phyloP scores from a whole-genome alignment of 2,888 invertebrate genomes.

The Chrysomela aeneicollis region DNA sequence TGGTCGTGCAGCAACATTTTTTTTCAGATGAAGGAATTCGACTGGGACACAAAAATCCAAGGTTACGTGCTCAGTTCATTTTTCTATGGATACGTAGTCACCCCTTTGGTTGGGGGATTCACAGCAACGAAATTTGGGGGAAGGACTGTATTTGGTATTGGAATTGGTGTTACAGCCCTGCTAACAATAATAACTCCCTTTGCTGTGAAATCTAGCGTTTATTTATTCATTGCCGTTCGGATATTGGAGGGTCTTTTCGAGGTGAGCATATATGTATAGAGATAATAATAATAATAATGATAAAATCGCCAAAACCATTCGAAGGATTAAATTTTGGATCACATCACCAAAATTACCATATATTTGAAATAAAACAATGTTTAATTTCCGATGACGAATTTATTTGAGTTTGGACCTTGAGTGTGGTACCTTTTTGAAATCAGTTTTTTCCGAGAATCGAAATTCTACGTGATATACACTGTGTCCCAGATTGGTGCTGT shows the following conservation, averaged over 20 bases:
- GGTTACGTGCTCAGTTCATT: slow-evolving; percentile 85
- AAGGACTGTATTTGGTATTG: slow-evolving; percentile 80
- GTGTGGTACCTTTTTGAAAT: no score
- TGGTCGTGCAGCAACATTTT: background rate
- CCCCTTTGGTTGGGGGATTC: slow-evolving; percentile 85
- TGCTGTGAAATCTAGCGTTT: slow-evolving; percentile 76
- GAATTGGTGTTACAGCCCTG: slow-evolving; percentile 79
- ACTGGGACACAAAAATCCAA: slow-evolving; percentile 80
- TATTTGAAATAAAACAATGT: no score
- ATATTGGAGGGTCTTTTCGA: slow-evolving; percentile 55
- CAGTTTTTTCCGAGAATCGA: no score
- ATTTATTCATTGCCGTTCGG: slow-evolving; percentile 74
- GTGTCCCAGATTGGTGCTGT: no score
- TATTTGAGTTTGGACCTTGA: no score
- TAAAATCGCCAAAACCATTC: no score
- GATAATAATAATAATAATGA: no score
- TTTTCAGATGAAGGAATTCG: slow-evolving; percentile 73
- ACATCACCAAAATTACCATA: no score
- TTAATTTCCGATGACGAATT: no score
- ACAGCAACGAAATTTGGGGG: slow-evolving; percentile 86
- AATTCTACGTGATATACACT: no score
- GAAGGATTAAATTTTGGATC: no score
- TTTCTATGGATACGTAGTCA: slow-evolving; percentile 88
- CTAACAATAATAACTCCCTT: slow-evolving; percentile 83
- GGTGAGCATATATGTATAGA: slow-evolving; percentile 36